Evolutionary conservation across 2,888 invertebrate species (phyloP).

Genomic region (Cephus sareptanus): DNA sequence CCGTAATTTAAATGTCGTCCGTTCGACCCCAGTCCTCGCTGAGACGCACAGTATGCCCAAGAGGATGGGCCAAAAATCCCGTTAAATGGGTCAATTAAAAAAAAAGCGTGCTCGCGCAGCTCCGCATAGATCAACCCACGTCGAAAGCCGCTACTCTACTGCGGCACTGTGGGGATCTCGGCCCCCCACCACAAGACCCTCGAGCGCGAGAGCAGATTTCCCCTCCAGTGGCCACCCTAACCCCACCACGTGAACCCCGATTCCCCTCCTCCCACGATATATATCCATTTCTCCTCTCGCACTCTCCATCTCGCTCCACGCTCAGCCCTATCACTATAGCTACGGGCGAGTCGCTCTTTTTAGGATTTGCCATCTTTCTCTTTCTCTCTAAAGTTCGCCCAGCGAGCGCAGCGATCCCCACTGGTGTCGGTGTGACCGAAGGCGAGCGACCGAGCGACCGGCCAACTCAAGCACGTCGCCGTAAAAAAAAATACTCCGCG

Average conservation of each 20-base stretch:
- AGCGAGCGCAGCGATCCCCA: not conserved
- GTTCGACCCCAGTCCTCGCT: not conserved
- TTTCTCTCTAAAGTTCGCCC: conserved; percentile 1
- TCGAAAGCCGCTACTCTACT: conserved; percentile 66
- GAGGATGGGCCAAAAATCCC: not conserved
- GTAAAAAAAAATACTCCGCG: conserved; percentile 41
- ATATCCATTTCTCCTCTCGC: conserved; percentile 14
- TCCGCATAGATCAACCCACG: conserved; percentile 50
- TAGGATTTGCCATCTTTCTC: conserved; percentile 25
- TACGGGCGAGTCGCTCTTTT: conserved; percentile 19
- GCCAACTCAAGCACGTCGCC: conserved; percentile 50
- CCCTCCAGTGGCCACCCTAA: conserved; percentile 2
- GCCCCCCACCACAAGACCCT: conserved; percentile 31
- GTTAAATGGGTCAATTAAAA: conserved; percentile 5
- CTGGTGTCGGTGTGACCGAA: conserved; percentile 36
- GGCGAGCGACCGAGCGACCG: conserved; percentile 45
- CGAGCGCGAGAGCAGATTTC: conserved; percentile 13
- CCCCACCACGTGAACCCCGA: conserved; percentile 14
- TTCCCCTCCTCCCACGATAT: conserved; percentile 26
- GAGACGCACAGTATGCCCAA: not conserved
- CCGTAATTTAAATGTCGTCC: not conserved
- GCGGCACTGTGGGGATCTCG: conserved; percentile 50
- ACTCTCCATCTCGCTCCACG: conserved; percentile 17
- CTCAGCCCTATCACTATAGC: conserved; percentile 17
- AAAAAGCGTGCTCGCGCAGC: conserved; percentile 11